These are phyloP conservation scores for Pimpla rufipes DNA, from an alignment of 2,888 invertebrate genomes.

Conservation along the genomic window DNA sequence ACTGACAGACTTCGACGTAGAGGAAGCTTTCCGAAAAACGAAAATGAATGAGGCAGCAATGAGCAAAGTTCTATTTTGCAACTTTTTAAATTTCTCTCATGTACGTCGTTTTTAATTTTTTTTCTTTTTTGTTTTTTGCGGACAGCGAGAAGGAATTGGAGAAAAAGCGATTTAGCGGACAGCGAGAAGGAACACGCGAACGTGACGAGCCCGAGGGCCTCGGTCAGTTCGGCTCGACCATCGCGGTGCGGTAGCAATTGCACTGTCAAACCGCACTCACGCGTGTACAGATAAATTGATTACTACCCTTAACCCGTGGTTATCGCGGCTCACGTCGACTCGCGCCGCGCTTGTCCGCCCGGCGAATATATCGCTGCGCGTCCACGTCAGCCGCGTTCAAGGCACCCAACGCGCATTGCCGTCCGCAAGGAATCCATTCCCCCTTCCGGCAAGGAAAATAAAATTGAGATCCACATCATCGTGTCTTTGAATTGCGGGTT, in stretches of 20 bases:
- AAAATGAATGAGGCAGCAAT: too few relatives aligned
- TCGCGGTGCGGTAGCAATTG: conserved; percentile 59
- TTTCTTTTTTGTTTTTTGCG: background rate
- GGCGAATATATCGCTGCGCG: too few relatives aligned
- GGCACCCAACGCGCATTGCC: background rate
- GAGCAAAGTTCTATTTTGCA: too few relatives aligned
- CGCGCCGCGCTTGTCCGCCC: background rate
- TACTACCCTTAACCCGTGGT: conserved; percentile 63
- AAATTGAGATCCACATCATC: background rate
- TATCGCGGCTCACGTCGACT: conserved; percentile 16
- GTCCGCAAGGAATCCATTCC: conserved; percentile 27
- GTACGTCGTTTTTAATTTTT: conserved; percentile 4
- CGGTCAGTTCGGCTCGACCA: conserved; percentile 26
- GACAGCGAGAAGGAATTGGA: conserved; percentile 5
- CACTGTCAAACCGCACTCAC: conserved; percentile 52
- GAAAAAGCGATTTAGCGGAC: background rate
- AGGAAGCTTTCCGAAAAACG: too few relatives aligned
- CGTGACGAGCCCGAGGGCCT: conserved; percentile 53
- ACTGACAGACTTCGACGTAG: too few relatives aligned
- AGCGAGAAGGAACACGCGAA: conserved; percentile 25
- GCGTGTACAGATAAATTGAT: conserved; percentile 58
- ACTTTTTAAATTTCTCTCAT: conserved; percentile 6
- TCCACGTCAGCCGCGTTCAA: background rate
- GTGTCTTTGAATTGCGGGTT: background rate
- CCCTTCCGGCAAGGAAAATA: conserved; percentile 1